phyloP scores from a whole-genome alignment of 2,113 vertebrate species.

The Ptilonorhynchus violaceus region DNA sequence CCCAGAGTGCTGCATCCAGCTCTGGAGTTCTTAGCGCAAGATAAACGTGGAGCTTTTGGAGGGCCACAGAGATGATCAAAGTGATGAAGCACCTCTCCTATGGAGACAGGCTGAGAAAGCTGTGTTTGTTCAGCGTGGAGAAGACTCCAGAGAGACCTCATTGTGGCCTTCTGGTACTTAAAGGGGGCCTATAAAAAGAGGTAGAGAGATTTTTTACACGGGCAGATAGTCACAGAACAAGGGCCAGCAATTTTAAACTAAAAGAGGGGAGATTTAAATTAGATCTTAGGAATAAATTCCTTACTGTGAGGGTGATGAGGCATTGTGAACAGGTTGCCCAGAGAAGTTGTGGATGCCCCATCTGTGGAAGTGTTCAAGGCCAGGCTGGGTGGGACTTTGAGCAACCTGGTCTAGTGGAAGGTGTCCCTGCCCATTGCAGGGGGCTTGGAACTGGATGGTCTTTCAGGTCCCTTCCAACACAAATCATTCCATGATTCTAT shows the following conservation, averaged over 20 bases:
- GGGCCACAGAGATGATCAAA: not conserved
- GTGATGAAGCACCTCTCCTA: not conserved
- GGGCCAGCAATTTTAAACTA: not conserved
- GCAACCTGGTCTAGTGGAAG: not conserved
- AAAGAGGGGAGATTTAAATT: not conserved
- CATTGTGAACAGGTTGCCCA: not conserved
- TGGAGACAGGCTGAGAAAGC: not conserved
- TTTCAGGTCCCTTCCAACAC: not conserved
- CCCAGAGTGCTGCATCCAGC: not conserved
- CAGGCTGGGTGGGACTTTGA: not conserved
- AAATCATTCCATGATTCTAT: not conserved
- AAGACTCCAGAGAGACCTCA: not conserved
- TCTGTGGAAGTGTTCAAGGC: not conserved
- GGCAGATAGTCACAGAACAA: not conserved
- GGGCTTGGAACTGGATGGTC: not conserved
- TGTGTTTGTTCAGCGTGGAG: fast-evolving
- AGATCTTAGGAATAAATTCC: not conserved
- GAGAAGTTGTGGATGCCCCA: not conserved
- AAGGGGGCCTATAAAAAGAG: not conserved
- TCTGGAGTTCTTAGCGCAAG: not conserved
- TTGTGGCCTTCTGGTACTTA: not conserved
- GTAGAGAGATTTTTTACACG: not conserved
- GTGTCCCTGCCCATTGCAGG: not conserved
- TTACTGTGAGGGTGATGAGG: not conserved
- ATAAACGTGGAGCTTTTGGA: not conserved